Evolutionary conservation across 2,888 invertebrate genomes (phyloP).

Genomic region (Cataglyphis livida): DNA sequence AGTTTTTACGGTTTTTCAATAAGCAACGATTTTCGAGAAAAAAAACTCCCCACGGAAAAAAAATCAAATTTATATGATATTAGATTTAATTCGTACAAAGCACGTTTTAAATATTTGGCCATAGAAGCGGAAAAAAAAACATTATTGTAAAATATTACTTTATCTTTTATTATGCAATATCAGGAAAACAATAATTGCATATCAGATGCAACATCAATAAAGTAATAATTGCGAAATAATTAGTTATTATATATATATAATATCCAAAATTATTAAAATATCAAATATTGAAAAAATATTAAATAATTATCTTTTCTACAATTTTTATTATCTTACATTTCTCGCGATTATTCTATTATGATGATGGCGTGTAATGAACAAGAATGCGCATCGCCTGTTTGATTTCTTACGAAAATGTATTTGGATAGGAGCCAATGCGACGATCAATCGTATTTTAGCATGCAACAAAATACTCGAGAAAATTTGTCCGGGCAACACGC

Average conservation of each 20-base stretch:
- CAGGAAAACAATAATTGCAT: background rate
- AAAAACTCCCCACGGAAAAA: background rate
- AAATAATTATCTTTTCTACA: too few species aligned
- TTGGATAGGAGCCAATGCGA: background rate
- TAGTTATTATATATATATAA: background rate
- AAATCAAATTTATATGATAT: background rate
- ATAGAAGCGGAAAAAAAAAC: background rate
- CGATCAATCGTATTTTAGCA: slow-evolving; percentile 20
- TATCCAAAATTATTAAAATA: too few species aligned
- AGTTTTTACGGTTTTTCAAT: background rate
- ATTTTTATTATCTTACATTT: background rate
- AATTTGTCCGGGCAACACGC: background rate
- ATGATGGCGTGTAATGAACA: background rate
- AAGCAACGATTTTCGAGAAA: background rate
- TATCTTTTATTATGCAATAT: background rate
- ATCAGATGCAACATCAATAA: background rate
- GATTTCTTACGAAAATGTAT: background rate
- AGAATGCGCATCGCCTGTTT: background rate
- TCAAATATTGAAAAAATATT: too few species aligned
- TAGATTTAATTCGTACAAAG: background rate
- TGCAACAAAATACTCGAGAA: slow-evolving; percentile 6
- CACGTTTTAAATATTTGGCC: background rate
- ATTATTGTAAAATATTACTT: background rate
- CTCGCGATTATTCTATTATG: background rate
- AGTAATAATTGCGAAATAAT: background rate